Base-by-base conservation (phyloP, 2,888 invertebrate genomes). In the Lasioglossum pauxillum region DNA sequence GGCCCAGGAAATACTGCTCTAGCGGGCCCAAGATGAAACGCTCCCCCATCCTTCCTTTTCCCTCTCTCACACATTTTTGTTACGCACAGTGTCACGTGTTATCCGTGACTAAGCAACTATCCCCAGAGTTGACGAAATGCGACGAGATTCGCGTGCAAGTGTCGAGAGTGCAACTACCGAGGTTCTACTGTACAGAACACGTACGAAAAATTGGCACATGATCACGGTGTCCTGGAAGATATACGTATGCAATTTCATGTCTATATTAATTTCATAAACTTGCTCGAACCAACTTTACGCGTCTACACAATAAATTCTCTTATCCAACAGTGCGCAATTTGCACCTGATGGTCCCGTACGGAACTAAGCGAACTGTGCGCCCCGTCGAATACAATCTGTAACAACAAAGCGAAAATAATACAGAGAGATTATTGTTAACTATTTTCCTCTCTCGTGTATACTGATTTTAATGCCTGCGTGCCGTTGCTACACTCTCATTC, bases 191-290 rank as follows among this genome's bases (percentile, higher is more conserved):
- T 44, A 12, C 44, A 2, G 12, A 44, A 44, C 44, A 44, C 12
- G 12, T 44, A 44, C 12, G 12, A 12, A 44, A 44, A 12, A 46
- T 46, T 46, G 69, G 41, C 44, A 35, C 2, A 23, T 41, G 64
- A 27, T 27, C 23, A 49, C 2, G 69, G 49, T 35, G 19, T 5
- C 19, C 49, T 44, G 46, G 64, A 64, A 64, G 41, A 57, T 78
- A 57, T 57, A 57, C n/a, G 57, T n/a, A 2, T 71, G 78, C 53
- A 77, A 71, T 78, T 78, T 35, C 69, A 57, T 73, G 80, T 86
- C 71, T 75, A 60, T 75, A 83, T 85, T 89, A 89, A 89, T 88
- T 85, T 89, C 80, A 81, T 78, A 82, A 85, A 86, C 75, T 85
- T 80, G 88, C 77, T n/a, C 46, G 75, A 78, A 86, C 64, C 86